Evolutionary conservation across 2,113 vertebrate genomes (phyloP).

Genomic region (Ochotona princeps): DNA sequence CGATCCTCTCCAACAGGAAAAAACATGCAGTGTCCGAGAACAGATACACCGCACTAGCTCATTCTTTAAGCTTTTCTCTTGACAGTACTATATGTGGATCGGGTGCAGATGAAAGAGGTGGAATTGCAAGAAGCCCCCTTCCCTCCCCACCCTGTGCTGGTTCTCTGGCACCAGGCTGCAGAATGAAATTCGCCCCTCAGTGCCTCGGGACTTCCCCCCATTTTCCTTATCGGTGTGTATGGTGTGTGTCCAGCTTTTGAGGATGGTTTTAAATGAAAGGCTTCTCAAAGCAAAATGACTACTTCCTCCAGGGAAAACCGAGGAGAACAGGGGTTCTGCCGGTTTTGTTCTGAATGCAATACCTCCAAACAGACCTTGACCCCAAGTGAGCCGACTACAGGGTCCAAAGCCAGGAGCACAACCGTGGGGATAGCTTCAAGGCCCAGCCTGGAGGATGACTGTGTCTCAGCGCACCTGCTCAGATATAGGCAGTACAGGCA

Average conservation of each 20-base stretch:
- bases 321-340: neutral
- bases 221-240: neutral
- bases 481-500: neutral
- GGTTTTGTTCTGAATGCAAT: neutral
- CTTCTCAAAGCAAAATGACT: neutral
- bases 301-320: neutral
- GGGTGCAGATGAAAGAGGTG: too few relatives aligned
- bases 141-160: too few relatives aligned
- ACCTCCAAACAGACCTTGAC: neutral
- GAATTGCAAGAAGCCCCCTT: too few relatives aligned
- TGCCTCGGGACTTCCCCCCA: neutral
- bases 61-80: neutral
- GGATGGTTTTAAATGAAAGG: neutral
- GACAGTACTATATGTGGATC: too few relatives aligned
- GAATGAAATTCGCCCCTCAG: rapidly evolving
- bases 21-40: neutral
- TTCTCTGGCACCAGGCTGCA: rapidly evolving
- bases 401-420: rapidly evolving
- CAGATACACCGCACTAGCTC: neutral
- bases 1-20: neutral
- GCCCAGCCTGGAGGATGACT: neutral
- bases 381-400: too few relatives aligned
- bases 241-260: neutral
- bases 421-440: neutral
- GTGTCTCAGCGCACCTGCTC: rapidly evolving